Evolutionary conservation across 1,140 invertebrate species (phyloP).

Genomic region (Philopotamus ludificatus): DNA sequence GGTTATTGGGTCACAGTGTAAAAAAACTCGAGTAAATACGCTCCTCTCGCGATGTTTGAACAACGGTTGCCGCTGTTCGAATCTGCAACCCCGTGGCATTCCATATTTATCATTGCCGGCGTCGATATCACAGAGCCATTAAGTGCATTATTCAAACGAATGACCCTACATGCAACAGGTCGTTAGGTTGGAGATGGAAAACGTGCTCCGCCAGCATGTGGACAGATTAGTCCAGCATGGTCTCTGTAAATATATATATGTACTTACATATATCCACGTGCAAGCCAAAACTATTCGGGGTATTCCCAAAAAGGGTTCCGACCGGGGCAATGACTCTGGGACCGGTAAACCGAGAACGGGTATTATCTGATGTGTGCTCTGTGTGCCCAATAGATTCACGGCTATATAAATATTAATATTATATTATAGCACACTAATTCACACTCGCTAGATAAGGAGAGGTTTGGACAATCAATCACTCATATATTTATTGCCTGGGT

Average conservation of each 20-base stretch:
- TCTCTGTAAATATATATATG: neutral
- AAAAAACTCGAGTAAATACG: too few species aligned
- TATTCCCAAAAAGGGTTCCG: constrained; percentile 9
- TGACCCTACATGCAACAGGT: neutral
- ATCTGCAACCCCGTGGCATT: too few species aligned
- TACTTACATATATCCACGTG: neutral
- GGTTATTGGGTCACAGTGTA: too few species aligned
- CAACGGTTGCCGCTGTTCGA: too few species aligned
- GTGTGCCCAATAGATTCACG: constrained; percentile 1
- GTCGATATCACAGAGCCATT: neutral
- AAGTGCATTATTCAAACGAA: neutral
- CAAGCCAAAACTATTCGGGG: neutral
- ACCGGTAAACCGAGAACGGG: neutral
- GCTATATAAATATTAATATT: neutral
- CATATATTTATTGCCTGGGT: too few species aligned
- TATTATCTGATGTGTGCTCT: neutral
- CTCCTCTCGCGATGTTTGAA: too few species aligned
- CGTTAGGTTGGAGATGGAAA: neutral
- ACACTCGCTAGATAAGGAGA: neutral
- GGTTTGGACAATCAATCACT: too few species aligned
- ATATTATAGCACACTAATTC: neutral
- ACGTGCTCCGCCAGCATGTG: neutral
- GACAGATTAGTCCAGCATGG: neutral
- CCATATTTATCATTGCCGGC: too few species aligned
- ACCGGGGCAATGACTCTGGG: neutral